Percentiles rank a stretch among this genome's conserved stretches.
These are phyloP conservation scores for Gorsachius goisagi DNA, from an alignment of 2,113 vertebrate species.

Conservation along the genomic window DNA sequence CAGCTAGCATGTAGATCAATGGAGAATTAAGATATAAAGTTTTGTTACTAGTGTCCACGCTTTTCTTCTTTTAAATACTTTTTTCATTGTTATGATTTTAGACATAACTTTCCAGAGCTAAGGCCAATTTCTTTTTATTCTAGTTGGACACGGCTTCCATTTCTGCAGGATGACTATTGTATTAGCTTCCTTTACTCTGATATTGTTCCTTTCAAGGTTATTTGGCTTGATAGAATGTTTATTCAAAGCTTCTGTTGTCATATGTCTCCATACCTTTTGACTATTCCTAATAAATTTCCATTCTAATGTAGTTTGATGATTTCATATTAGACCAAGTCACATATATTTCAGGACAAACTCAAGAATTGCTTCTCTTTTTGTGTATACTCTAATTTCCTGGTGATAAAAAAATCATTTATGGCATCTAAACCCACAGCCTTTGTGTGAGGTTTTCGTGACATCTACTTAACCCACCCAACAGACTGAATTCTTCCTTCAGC, in stretches of 20 bases:
- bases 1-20: neutral
- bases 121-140: neutral
- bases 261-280: neutral
- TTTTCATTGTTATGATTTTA: neutral
- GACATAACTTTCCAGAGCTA: neutral
- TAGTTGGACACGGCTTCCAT: neutral
- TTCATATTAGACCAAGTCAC: neutral
- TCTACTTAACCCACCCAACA: neutral
- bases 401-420: neutral
- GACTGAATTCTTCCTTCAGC: neutral
- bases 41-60: neutral
- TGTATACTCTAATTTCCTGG: neutral
- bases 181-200: neutral
- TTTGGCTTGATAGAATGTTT: neutral
- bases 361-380: neutral
- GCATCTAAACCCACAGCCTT: neutral
- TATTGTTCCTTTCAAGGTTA: neutral
- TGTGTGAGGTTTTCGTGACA: conserved; percentile 6
- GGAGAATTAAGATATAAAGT: neutral
- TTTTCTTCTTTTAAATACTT: neutral
- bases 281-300: neutral
- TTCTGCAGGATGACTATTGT: neutral
- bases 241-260: neutral
- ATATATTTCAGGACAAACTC: neutral
- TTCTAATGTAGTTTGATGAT: neutral